Evolutionary conservation across 2,113 vertebrate species (phyloP), one percentile per base, ranked within the genome.

Genomic region (Neodon shergylaensis): DNA sequence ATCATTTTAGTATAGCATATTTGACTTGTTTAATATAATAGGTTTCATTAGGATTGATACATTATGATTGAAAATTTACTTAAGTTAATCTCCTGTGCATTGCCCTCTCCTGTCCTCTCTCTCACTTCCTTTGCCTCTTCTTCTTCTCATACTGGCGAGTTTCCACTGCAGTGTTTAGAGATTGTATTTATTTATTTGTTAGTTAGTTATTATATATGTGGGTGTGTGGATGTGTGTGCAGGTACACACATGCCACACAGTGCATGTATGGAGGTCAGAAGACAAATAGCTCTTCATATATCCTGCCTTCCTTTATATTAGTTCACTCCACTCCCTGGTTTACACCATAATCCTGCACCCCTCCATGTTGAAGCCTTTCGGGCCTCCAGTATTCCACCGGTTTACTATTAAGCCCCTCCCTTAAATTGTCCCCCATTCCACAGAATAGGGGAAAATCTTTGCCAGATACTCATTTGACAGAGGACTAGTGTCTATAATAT

Each of bases 341-440:
- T 74, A 21, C 10, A 22, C 73, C 73, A 12, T 26, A 26, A 39
- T 13, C 21, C 39, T 42, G n/a, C 1, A 76, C 11, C 21, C 39
- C 42, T 76, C 73, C 73, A 5, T 44, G 24, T 44, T 76, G 42
- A 12, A 42, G 12, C 39, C 5, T 26, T 42, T 44, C 1, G 12
- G 12, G 5, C 8, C 42, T 9, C 39, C 74, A 13, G 2, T 16
- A 28, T 44, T 44, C 10, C 10, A 26, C 11, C 12, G 1, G 0
- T 39, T 33, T 44, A 31, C 39, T 42, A 31, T 28, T 13, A 28
- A 28, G 28, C 19, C 19, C 36, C 70, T 39, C 19, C 3, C 19
- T n/a, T n/a, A 72, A 72, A 0, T 19, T 73, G n/a, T 17, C 58
- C 58, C 58, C 6, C 19, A 58, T 58, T 58, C 19, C 5, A 58